Evolutionary conservation across 1,140 invertebrate species (phyloP).

Genomic region (Helicoverpa armigera): DNA sequence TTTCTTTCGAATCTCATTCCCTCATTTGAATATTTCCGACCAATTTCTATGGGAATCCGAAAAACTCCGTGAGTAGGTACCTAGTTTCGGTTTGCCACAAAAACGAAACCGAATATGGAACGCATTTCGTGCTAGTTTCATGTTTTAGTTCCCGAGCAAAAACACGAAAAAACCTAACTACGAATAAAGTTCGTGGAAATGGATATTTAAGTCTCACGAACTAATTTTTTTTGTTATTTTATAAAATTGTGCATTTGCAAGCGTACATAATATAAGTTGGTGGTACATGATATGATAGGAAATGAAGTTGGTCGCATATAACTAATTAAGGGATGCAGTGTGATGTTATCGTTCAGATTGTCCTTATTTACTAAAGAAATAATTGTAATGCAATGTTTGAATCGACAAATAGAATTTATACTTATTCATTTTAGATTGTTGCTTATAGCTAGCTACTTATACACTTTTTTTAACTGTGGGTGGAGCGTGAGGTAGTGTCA

Average conservation of each 20-base stretch:
- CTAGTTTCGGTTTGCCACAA: background rate
- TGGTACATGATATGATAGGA: background rate
- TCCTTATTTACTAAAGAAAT: background rate
- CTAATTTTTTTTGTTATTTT: background rate
- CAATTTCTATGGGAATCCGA: constrained; percentile 8
- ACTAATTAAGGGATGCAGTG: background rate
- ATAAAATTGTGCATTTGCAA: background rate
- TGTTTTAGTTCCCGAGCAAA: background rate
- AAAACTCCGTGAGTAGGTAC: background rate
- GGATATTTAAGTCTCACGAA: background rate
- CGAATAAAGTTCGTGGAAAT: constrained; percentile 16
- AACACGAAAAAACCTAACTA: constrained; percentile 2
- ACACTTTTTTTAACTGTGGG: no score
- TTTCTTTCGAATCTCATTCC: background rate
- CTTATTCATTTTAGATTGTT: no score
- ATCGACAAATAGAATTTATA: background rate
- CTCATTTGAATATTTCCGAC: background rate
- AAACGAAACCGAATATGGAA: background rate
- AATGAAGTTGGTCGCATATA: background rate
- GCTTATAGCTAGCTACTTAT: no score
- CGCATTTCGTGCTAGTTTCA: background rate
- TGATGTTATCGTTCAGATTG: background rate
- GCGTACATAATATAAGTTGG: background rate
- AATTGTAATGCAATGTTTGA: background rate
- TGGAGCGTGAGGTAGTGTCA: background rate